phyloP scores from a whole-genome alignment of 2,888 invertebrate genomes.

The Colletes collaris region DNA sequence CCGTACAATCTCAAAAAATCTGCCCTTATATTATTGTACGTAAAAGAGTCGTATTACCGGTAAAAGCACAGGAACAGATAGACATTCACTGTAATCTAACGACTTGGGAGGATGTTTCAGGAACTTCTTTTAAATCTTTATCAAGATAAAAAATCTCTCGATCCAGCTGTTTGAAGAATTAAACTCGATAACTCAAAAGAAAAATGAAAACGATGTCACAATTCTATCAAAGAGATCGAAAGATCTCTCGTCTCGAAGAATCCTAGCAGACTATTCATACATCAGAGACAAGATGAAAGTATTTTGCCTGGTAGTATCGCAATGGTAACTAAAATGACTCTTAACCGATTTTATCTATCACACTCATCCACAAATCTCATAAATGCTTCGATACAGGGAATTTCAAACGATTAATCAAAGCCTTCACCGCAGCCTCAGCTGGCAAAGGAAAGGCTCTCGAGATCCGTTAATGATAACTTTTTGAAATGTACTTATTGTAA shows the following conservation, averaged over 20 bases:
- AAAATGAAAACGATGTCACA: conserved; percentile 12
- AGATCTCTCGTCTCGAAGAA: conserved; percentile 21
- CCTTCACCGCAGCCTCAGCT: conserved; percentile 15
- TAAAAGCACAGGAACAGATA: conserved; percentile 22
- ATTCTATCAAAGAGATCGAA: conserved; percentile 23
- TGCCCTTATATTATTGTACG: conserved; percentile 11
- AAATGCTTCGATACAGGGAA: conserved; percentile 27
- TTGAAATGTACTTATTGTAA: conserved; percentile 14
- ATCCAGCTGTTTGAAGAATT: conserved; percentile 12
- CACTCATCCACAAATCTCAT: conserved; percentile 15
- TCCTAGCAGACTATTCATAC: conserved; percentile 13
- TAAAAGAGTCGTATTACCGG: conserved; percentile 17
- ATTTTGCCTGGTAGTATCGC: too few relatives aligned
- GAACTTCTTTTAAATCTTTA: conserved; percentile 16
- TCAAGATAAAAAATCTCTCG: conserved; percentile 26
- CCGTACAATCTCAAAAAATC: neutral
- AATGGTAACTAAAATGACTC: too few relatives aligned
- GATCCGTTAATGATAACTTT: conserved; percentile 10
- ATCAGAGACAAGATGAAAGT: neutral
- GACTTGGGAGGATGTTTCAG: conserved; percentile 20
- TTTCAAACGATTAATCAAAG: conserved; percentile 26
- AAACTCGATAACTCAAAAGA: neutral
- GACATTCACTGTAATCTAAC: conserved; percentile 16
- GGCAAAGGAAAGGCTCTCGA: conserved; percentile 27
- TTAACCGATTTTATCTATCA: conserved; percentile 2